These are phyloP conservation scores for Orchesella flavescens DNA, from an alignment of 2,888 invertebrate species.

Conservation along the genomic window DNA sequence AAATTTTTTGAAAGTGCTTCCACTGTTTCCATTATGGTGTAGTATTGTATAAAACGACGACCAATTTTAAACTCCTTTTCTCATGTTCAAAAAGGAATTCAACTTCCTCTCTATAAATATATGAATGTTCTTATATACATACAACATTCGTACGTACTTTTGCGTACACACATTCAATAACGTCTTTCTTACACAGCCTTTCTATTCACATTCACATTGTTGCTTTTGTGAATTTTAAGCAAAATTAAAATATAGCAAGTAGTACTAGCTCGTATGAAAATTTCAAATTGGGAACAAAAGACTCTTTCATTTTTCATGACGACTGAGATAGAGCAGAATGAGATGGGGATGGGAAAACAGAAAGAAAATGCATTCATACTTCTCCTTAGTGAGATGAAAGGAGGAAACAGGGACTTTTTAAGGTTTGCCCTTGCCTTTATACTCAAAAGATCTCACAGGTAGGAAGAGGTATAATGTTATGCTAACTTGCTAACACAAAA, in stretches of 20 bases:
- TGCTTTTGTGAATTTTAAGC: slow-evolving; percentile 40
- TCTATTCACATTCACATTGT: slow-evolving; percentile 7
- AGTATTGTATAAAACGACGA: not conserved
- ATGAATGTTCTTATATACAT: not conserved
- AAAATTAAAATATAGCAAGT: slow-evolving; percentile 47
- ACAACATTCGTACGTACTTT: too few relatives aligned
- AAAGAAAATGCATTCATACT: slow-evolving; percentile 12
- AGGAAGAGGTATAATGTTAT: too few relatives aligned
- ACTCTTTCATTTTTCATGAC: slow-evolving; percentile 45
- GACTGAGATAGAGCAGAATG: not conserved
- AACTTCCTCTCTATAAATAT: not conserved
- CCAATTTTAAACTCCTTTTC: not conserved
- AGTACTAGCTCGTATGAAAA: slow-evolving; percentile 34
- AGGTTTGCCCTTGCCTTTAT: slow-evolving; percentile 15
- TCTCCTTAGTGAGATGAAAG: not conserved
- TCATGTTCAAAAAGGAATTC: not conserved
- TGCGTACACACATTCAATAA: too few relatives aligned
- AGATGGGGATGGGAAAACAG: slow-evolving; percentile 13
- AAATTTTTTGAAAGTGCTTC: too few relatives aligned
- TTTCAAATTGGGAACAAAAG: slow-evolving; percentile 63
- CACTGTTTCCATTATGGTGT: too few relatives aligned
- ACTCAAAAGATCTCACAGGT: too few relatives aligned
- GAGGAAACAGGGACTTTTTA: slow-evolving; percentile 8
- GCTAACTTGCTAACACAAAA: too few relatives aligned
- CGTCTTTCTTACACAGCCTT: too few relatives aligned